Conservation (phyloP, 37 sponge, comb jelly and placozoan species). For the Beroe ovata region DNA sequence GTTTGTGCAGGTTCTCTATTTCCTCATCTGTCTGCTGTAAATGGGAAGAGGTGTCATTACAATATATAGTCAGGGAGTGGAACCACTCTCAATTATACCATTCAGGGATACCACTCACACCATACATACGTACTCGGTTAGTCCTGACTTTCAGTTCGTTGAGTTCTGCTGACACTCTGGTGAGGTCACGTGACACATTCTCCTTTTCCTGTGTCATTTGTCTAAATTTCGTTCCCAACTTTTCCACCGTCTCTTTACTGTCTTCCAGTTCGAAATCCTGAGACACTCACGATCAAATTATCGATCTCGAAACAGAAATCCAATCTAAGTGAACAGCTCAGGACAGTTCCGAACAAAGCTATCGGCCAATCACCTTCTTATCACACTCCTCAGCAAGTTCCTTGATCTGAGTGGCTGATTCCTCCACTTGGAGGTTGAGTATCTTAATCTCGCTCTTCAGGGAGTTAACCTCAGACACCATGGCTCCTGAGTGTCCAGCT, state of each 20-base stretch:
- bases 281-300: too few relatives aligned
- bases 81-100: too few relatives aligned
- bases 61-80: too few relatives aligned
- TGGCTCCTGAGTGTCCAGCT: not conserved
- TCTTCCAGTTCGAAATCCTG: not conserved
- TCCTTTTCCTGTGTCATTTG: constrained; percentile 24
- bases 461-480: not conserved
- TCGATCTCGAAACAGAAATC: too few relatives aligned
- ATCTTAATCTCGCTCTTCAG: not conserved
- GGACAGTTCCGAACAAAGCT: too few relatives aligned
- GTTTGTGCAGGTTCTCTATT: constrained; percentile 63
- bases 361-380: constrained; percentile 13
- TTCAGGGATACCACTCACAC: too few relatives aligned
- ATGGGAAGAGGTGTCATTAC: too few relatives aligned
- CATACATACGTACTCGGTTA: constrained; percentile 1
- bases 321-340: too few relatives aligned
- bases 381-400: constrained; percentile 59
- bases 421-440: not conserved
- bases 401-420: constrained; percentile 5
- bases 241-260: not conserved
- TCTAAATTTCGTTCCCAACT: not conserved
- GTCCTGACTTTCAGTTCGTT: constrained; percentile 35
- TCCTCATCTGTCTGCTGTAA: constrained; percentile 61
- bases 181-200: not conserved
- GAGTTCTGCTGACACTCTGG: not conserved